Evolutionary conservation across 2,888 invertebrate genomes (phyloP), one percentile per base, ranked within the genome.

Genomic region (Stratiomys singularior): DNA sequence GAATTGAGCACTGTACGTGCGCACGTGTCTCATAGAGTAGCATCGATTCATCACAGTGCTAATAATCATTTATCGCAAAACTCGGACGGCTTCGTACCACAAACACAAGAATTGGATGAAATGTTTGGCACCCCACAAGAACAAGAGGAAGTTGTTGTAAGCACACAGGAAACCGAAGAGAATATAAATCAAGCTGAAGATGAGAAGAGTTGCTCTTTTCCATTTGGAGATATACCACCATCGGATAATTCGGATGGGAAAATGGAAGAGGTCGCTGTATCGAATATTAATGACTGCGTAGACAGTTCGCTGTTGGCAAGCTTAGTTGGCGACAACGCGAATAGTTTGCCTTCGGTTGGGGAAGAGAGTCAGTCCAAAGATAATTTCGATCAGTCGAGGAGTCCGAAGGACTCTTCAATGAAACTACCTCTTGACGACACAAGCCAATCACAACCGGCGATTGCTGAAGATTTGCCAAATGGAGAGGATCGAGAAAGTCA

Each of bases 201-300:
- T 79, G 87, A 87, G 23, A 87, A 87, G 78, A 86, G 87, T 67
- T 87, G 86, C 7, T 87, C 87, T 9, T 87, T 87, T 81, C 87
- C 87, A 0, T 87, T 87, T 80, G 85, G 85, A 0, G 82, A 80
- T 1, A 83, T 83, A 1, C 82, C 82, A 15, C 86, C 85, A 63
- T 86, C 87, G 0, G 86, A 87, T 78, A 86, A 85, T 3, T 87
- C 87, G 3, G 86, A 87, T 77, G 87, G 87, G 67, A 82, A 83
- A 52, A 82, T 82, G 66, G 82, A 82, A 64, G 83, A 81, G 46
- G 80, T 81, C 52, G 63, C 56, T 1, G 78, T 72, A 1, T 84
- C 81, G 9, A 83, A 84, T 9, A 83, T 82, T 30, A 82, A 82
- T 25, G 83, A 83, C 47, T 83, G 83, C 13, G 87, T 86, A 25